Evolutionary conservation across 2,797 vertebrate genomes (phyloP), one percentile per base, ranked within the genome.

Genomic region (Myripristis jacobus): DNA sequence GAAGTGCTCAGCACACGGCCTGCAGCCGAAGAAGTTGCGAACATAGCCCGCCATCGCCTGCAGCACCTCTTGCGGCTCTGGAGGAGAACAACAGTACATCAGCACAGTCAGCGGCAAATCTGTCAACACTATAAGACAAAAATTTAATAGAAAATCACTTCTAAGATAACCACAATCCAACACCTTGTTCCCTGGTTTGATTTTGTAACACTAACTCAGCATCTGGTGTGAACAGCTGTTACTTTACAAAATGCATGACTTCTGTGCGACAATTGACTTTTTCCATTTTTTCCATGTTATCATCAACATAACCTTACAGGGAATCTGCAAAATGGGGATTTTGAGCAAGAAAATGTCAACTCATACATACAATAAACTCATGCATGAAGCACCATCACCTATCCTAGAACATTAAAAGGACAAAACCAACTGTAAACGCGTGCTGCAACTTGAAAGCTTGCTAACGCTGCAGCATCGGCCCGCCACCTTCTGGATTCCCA

Each of bases 1-100:
- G 0, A 99, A 99, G 90, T 98, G 97, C 27, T 73, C 13, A 0
- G 97, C 96, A 0, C 97, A 98, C 0, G 73, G 34, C 22, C 82
- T 93, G 88, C 98, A 99, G 77, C 96, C 96, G 0, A 98, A 99
- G 90, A 98, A 98, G 84, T 74, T 86, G 36, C 1, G 87, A 13
- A 98, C 48, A 0, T 98, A 98, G 66, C 36, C 75, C 48, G 95
- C 94, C 94, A 98, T 93, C 0, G 94, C 88, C 47, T 44, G 77
- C 21, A 97, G 94, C 63, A 97, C 96, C 81, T 97, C 96, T 84
- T 81, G 87, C 0, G 94, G 90, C 43, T 92, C 94, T 95, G 88
- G 47, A 79, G 64, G 22, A 36, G 34, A 75, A 72, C 2, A 15
- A 29, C 21, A 52, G 22, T 16, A 12, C n/a, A 55, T 1, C n/a